Base-by-base conservation (phyloP, 2,113 vertebrate species). In the Theristicus caerulescens region DNA sequence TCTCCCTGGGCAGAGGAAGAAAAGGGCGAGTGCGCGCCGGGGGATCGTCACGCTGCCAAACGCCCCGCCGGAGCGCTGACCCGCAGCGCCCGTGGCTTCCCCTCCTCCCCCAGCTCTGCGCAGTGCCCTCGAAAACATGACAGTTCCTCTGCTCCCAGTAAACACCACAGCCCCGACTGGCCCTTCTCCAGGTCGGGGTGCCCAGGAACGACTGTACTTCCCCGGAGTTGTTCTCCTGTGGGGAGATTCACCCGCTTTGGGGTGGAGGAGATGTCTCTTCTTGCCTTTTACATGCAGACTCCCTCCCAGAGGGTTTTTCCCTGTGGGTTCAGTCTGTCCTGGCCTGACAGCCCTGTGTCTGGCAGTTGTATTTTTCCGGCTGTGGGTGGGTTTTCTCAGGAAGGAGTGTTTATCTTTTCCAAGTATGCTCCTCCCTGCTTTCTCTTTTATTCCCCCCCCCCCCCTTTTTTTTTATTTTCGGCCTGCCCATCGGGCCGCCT, bases 341-440 rank as follows among this genome's bases (percentile, higher is more conserved):
- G 0, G 73, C 52, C 85, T 92, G 94, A 85, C 94, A 96, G 84
- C 67, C 26, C 47, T 14, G 32, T 34, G 72, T 51, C 52, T 92
- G 92, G 78, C 85, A 71, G 82, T 92, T 76, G 85, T 86, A 40
- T 86, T 94, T 95, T 96, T 92, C 93, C 73, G 59, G 80, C 78
- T 82, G 93, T 94, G 96, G 94, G 92, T 94, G 88, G 88, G 86
- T 76, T 86, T 46, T 70, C 65, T 90, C 94, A 84, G 95, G 91
- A 95, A 92, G 93, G 59, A 90, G 83, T 89, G 96, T 96, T 97
- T 93, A 92, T 95, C 94, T 93, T 94, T 93, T 78, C 70, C 40
- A 11, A 80, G 72, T 29, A 86, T 0, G 44, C 58, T 93, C 88
- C 89, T 89, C 93, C 82, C 95, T 73, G 59, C 54, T 65, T 66